phyloP scores from a whole-genome alignment of 2,888 invertebrate genomes.

The Drosophila glabriapex region DNA sequence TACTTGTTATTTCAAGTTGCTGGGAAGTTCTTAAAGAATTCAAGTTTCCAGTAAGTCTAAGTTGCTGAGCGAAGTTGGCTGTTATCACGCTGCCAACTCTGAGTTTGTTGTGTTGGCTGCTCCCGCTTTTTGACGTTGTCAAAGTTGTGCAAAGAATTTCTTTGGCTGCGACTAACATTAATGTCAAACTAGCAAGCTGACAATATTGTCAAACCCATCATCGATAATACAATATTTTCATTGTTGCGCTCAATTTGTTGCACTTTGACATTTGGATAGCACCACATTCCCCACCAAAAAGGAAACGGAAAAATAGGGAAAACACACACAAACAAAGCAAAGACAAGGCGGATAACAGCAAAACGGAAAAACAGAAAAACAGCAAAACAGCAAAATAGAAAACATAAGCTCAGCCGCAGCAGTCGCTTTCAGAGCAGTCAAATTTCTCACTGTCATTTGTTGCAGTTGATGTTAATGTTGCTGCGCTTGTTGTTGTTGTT shows the following conservation, averaged over 20 bases:
- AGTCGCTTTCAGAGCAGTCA: conserved; percentile 39
- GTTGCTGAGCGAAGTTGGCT: background rate
- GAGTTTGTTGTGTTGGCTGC: background rate
- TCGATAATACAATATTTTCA: conserved; percentile 70
- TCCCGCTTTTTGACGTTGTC: conserved; percentile 14
- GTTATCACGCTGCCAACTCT: conserved; percentile 31
- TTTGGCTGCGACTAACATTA: conserved; percentile 59
- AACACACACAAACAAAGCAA: conserved; percentile 1
- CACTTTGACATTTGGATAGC: conserved; percentile 53
- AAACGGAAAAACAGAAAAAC: background rate
- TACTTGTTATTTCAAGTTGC: background rate
- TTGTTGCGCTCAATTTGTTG: conserved; percentile 53
- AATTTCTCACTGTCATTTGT: conserved; percentile 70
- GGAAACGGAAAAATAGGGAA: background rate
- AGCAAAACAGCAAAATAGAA: background rate
- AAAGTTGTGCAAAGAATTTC: conserved; percentile 40
- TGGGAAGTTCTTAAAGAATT: background rate
- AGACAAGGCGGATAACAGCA: background rate
- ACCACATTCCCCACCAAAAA: conserved; percentile 22
- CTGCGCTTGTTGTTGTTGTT: conserved; percentile 12
- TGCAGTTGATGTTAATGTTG: conserved; percentile 38
- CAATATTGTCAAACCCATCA: conserved; percentile 64
- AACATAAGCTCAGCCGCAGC: background rate
- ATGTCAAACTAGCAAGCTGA: conserved; percentile 70
- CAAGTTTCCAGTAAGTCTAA: background rate